These are phyloP conservation scores for Ectobius pallidus DNA, from an alignment of 2,888 invertebrate species.

Conservation along the genomic window DNA sequence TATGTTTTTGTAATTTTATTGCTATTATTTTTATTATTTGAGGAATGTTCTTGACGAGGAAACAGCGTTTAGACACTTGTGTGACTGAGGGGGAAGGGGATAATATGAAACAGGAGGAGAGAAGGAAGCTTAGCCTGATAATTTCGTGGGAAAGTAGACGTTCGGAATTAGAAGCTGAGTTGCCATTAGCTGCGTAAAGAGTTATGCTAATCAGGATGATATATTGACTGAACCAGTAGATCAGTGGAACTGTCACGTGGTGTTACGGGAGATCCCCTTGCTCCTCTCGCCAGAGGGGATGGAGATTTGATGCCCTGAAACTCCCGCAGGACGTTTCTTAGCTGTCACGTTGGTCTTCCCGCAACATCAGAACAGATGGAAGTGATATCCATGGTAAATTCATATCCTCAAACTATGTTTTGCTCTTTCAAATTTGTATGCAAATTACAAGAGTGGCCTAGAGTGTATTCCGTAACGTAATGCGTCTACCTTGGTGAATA, in stretches of 20 bases:
- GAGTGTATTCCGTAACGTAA: no score
- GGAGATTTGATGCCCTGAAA: neutral
- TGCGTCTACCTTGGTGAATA: no score
- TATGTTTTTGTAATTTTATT: slow-evolving; percentile 31
- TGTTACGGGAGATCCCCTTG: neutral
- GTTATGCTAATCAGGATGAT: slow-evolving; percentile 23
- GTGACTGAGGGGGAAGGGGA: neutral
- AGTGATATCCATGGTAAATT: no score
- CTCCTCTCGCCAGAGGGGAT: neutral
- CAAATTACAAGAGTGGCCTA: no score
- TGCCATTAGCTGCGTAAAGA: neutral
- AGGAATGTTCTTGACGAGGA: slow-evolving; percentile 24
- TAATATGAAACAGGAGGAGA: neutral
- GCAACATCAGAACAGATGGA: no score
- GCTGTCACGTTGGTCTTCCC: no score
- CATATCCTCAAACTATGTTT: no score
- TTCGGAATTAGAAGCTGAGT: neutral
- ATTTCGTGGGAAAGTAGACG: slow-evolving; percentile 20
- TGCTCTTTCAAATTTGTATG: no score
- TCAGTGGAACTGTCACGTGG: neutral
- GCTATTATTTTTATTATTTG: slow-evolving; percentile 35
- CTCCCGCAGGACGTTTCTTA: neutral
- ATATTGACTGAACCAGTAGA: neutral
- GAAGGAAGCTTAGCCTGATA: neutral
- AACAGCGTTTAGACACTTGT: slow-evolving; percentile 24